Conservation (phyloP, 2,113 vertebrate genomes). For the Ia io region DNA sequence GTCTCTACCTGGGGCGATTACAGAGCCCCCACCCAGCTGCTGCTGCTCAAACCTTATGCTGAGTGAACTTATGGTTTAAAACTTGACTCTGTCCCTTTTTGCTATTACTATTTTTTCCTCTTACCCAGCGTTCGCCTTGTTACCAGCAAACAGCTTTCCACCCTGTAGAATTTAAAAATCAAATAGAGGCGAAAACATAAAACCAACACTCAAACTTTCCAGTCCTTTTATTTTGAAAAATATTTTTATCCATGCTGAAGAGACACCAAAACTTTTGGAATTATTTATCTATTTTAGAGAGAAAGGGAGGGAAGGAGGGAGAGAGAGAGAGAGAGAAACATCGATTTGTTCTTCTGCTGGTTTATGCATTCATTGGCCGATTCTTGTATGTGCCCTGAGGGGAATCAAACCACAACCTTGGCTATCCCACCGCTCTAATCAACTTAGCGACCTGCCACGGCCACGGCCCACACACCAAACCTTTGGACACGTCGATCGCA, state of each 20-base stretch:
- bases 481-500: accelerated
- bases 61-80: not conserved
- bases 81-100: accelerated
- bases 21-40: not conserved
- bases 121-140: not conserved
- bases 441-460: too few species aligned
- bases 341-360: not conserved
- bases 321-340: not conserved
- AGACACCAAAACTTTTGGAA: not conserved
- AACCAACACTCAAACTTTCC: not conserved
- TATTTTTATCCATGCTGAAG: not conserved
- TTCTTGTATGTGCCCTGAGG: not conserved
- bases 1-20: not conserved
- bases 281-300: not conserved
- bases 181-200: not conserved
- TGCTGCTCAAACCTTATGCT: accelerated
- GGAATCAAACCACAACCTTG: not conserved
- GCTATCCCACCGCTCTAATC: not conserved
- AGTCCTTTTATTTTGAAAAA: not conserved
- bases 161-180: not conserved
- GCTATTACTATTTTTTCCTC: not conserved
- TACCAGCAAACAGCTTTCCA: not conserved
- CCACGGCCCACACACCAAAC: too few species aligned
- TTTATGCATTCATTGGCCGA: not conserved
- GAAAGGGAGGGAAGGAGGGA: not conserved